Conservation (phyloP, 2,888 invertebrate genomes). For the Xestia ashworthii region DNA sequence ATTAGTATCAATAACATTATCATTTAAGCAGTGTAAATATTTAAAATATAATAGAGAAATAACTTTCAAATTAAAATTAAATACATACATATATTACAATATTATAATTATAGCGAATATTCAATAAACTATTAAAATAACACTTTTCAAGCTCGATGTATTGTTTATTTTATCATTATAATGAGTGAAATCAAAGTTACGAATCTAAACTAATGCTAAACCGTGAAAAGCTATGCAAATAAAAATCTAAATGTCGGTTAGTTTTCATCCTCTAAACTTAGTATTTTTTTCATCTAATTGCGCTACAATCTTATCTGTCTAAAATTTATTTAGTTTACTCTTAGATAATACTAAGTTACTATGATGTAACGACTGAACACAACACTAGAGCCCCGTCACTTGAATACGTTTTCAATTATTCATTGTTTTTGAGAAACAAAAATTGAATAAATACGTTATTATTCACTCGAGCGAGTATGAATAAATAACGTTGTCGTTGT, state of each 20-base stretch:
- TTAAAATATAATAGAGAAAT: conserved; percentile 87
- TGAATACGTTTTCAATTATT: conserved; percentile 64
- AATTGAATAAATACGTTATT: conserved; percentile 66
- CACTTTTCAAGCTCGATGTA: conserved; percentile 89
- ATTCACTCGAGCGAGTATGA: conserved; percentile 64
- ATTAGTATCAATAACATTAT: conserved; percentile 87
- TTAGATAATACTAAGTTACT: conserved; percentile 78
- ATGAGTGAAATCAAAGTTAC: conserved; percentile 73
- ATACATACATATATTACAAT: conserved; percentile 80
- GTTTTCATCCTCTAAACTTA: conserved; percentile 90
- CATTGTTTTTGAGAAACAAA: conserved; percentile 67
- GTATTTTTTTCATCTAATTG: conserved; percentile 83
- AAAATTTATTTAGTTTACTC: conserved; percentile 74
- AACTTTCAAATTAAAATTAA: conserved; percentile 83
- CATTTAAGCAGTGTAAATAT: conserved; percentile 89
- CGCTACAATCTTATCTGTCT: conserved; percentile 78
- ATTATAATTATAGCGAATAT: conserved; percentile 86
- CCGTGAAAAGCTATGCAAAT: conserved; percentile 82
- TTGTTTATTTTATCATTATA: conserved; percentile 79
- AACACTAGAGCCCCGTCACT: conserved; percentile 62
- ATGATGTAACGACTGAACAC: conserved; percentile 76
- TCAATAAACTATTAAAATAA: conserved; percentile 87
- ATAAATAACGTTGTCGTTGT: conserved; percentile 67
- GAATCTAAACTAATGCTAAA: conserved; percentile 85
- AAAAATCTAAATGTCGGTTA: conserved; percentile 82